Percentiles rank a stretch among this genome's conserved stretches.
Evolutionary conservation across 2,797 vertebrate genomes (phyloP).

Genomic region (Argyrosomus regius): DNA sequence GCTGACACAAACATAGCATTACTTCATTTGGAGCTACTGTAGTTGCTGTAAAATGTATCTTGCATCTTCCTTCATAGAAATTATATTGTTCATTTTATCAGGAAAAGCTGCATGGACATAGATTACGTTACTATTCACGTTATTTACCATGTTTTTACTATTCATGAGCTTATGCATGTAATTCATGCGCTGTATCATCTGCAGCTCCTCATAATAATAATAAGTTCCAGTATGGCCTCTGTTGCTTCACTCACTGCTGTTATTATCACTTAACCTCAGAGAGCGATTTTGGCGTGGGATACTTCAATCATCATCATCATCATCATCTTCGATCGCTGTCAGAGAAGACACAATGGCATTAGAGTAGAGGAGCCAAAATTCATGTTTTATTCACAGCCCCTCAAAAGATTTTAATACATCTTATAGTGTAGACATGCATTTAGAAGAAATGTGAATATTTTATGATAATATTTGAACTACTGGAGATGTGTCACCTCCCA

Average conservation of each 20-base stretch:
- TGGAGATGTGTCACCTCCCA: not conserved
- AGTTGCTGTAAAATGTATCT: not conserved
- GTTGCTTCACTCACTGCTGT: conserved; percentile 3
- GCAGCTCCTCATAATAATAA: conserved; percentile 15
- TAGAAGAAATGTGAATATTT: conserved; percentile 5
- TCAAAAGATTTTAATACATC: conserved; percentile 11
- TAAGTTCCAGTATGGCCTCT: conserved; percentile 6
- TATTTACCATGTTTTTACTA: not conserved
- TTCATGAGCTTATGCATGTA: conserved; percentile 24
- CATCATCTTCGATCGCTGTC: conserved; percentile 14
- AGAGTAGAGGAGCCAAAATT: conserved; percentile 32
- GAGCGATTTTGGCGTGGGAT: conserved; percentile 31
- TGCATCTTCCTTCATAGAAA: not conserved
- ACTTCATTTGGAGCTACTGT: not conserved
- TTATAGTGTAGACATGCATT: conserved; percentile 18
- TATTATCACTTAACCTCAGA: conserved; percentile 31
- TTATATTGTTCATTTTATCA: not conserved
- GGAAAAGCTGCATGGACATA: not conserved
- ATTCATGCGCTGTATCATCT: conserved; percentile 23
- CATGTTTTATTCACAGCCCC: conserved; percentile 23
- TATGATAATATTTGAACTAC: not conserved
- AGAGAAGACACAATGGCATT: conserved; percentile 44
- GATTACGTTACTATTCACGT: not conserved
- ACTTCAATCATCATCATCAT: conserved; percentile 34
- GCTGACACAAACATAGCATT: not conserved